phyloP scores from a whole-genome alignment of 1,140 invertebrate species.

The Bicyclus anynana region DNA sequence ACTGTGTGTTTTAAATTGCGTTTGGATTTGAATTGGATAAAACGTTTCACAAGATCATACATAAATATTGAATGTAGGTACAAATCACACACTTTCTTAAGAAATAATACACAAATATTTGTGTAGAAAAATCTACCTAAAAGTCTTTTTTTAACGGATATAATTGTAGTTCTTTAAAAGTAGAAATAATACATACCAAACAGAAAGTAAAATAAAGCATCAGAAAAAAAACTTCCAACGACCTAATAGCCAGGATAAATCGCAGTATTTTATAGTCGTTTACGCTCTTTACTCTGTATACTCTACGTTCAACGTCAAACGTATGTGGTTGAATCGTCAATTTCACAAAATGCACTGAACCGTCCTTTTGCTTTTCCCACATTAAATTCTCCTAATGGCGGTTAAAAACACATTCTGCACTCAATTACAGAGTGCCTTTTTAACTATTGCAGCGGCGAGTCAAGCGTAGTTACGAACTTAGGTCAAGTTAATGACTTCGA shows the following conservation, averaged over 20 bases:
- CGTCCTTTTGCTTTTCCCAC: not conserved
- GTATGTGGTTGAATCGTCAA: not conserved
- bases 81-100: too few species aligned
- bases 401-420: constrained; percentile 7
- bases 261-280: not conserved
- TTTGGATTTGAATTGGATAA: too few species aligned
- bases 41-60: too few species aligned
- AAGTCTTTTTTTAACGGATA: too few species aligned
- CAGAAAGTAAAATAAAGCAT: not conserved
- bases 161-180: too few species aligned
- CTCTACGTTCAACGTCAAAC: constrained; percentile 1
- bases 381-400: constrained; percentile 4
- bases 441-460: constrained; percentile 7
- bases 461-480: constrained; percentile 18
- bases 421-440: constrained; percentile 6
- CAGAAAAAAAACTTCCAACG: not conserved
- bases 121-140: too few species aligned
- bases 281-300: not conserved
- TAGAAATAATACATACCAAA: not conserved
- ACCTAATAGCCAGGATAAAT: not conserved
- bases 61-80: too few species aligned
- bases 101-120: too few species aligned
- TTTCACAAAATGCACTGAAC: not conserved
- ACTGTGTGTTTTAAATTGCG: too few species aligned
- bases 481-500: constrained; percentile 20